Conservation (phyloP, 1,140 invertebrate genomes). For the Drosophila athabasca region DNA sequence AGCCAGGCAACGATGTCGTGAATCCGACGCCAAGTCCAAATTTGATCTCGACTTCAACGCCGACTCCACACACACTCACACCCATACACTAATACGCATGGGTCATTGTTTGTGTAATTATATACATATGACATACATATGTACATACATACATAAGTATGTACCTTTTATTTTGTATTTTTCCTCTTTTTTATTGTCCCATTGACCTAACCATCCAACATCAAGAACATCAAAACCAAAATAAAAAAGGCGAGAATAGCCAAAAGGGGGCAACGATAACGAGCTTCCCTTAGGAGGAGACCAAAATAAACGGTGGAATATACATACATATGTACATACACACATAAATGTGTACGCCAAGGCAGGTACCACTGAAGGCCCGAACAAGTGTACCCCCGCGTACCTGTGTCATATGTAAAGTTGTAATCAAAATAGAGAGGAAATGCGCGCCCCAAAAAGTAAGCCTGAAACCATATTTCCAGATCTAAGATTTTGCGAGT, state of each 20-base stretch:
- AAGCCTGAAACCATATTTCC: conserved; percentile 12
- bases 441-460: no score
- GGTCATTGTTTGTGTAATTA: conserved; percentile 31
- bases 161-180: conserved; percentile 36
- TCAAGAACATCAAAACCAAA: conserved; percentile 66
- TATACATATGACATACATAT: conserved; percentile 8
- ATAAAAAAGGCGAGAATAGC: conserved; percentile 51
- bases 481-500: conserved; percentile 1
- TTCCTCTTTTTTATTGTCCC: conserved; percentile 70
- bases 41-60: no score
- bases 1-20: no score
- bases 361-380: no score
- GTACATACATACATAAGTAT: conserved; percentile 2
- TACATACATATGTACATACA: no score
- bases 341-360: no score
- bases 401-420: conserved; percentile 10
- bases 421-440: conserved; percentile 29
- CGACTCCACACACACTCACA: background rate
- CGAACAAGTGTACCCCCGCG: conserved; percentile 1
- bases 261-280: background rate
- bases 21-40: no score
- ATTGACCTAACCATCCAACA: conserved; percentile 77
- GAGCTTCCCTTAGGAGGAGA: background rate
- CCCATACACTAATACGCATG: no score
- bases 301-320: conserved; percentile 1